phyloP scores from a whole-genome alignment of 1,140 invertebrate species.

The Bombus sylvicola region DNA sequence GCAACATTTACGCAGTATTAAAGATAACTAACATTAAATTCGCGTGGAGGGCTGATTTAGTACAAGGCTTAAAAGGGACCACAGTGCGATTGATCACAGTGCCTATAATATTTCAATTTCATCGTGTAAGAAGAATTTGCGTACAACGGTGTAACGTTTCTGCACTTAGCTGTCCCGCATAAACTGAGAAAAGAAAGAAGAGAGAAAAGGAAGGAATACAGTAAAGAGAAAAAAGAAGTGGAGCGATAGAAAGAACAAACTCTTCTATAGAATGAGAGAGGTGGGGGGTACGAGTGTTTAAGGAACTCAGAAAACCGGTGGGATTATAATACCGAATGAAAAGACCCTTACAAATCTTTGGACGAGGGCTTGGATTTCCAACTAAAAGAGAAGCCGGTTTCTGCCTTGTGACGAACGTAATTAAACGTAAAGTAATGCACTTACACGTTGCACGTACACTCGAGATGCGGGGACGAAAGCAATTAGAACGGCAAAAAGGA shows the following conservation, averaged over 20 bases:
- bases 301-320: background rate
- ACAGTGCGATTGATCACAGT: too few species aligned
- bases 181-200: background rate
- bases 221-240: background rate
- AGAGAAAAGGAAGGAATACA: background rate
- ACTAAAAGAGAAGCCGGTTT: slow-evolving; percentile 1
- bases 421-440: slow-evolving; percentile 4
- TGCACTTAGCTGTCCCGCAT: background rate
- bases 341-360: background rate
- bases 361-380: background rate
- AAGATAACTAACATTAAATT: background rate
- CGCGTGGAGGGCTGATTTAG: background rate
- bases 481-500: background rate
- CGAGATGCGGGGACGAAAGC: background rate
- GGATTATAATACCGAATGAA: background rate
- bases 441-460: background rate
- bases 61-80: background rate
- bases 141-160: background rate
- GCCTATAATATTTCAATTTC: background rate
- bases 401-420: background rate
- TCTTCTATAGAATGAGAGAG: too few species aligned
- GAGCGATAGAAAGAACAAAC: too few species aligned
- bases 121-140: background rate
- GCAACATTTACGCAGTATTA: too few species aligned
- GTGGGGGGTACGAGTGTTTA: background rate